These are phyloP conservation scores for Neotoxoptera formosana DNA, from an alignment of 1,140 invertebrate species.

Conservation along the genomic window DNA sequence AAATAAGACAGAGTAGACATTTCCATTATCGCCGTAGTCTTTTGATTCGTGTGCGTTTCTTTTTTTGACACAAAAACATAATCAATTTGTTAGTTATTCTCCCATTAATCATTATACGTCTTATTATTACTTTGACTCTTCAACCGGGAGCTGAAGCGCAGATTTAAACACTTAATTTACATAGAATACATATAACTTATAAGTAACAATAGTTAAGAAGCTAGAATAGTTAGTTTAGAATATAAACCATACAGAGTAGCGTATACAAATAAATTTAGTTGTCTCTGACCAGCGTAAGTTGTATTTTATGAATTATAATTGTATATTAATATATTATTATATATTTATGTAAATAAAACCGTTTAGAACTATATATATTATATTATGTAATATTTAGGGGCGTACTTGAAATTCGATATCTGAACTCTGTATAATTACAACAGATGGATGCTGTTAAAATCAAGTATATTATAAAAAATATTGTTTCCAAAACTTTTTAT, in stretches of 20 bases:
- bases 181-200: background rate
- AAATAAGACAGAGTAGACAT: background rate
- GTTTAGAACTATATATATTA: background rate
- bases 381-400: background rate
- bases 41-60: background rate
- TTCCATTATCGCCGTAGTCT: background rate
- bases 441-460: conserved; percentile 4
- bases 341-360: background rate
- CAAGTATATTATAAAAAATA: background rate
- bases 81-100: background rate
- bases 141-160: background rate
- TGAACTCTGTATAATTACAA: background rate
- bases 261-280: background rate
- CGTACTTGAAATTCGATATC: background rate
- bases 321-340: background rate
- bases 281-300: background rate
- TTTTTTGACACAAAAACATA: background rate
- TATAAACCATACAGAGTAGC: no score
- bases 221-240: no score
- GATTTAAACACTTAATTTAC: background rate
- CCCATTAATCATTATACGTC: background rate
- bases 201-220: background rate
- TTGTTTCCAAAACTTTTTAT: background rate
- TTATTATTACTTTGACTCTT: background rate
- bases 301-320: background rate